phyloP scores from a whole-genome alignment of 2,888 invertebrate genomes.

The Thera obeliscata region DNA sequence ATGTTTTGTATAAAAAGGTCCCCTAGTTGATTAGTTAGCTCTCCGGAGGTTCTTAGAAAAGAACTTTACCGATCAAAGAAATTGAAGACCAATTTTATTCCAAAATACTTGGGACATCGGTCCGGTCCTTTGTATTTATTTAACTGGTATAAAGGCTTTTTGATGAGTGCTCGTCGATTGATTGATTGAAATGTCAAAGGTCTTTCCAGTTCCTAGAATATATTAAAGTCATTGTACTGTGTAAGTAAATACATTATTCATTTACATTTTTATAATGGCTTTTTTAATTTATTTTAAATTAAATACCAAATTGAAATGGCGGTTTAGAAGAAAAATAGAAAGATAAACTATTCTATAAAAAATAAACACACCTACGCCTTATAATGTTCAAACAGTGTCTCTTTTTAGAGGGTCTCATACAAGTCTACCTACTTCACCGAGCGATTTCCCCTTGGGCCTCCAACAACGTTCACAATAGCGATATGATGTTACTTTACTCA shows the following conservation, averaged over 20 bases:
- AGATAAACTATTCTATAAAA: no score
- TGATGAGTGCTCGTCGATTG: neutral
- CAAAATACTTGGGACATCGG: slow-evolving; percentile 34
- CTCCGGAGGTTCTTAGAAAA: slow-evolving; percentile 42
- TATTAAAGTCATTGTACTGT: neutral
- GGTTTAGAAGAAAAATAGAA: no score
- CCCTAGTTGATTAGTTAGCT: slow-evolving; percentile 49
- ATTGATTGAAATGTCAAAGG: slow-evolving; percentile 1
- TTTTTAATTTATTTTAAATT: neutral
- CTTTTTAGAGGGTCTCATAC: slow-evolving; percentile 34
- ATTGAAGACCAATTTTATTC: slow-evolving; percentile 34
- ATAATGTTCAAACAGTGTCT: neutral
- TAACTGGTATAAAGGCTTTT: slow-evolving; percentile 1
- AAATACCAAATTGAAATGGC: no score
- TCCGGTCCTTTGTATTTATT: slow-evolving; percentile 15
- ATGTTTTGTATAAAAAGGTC: slow-evolving; percentile 43
- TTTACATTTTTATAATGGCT: neutral
- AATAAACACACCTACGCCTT: neutral
- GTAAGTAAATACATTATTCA: neutral
- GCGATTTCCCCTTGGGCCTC: slow-evolving; percentile 32
- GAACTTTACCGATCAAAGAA: slow-evolving; percentile 38
- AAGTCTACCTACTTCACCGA: slow-evolving; percentile 36
- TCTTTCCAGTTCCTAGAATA: neutral
- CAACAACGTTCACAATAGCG: slow-evolving; percentile 35
- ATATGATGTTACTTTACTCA: slow-evolving; percentile 32